Percentiles rank a stretch among this genome's conserved stretches.
Conservation (phyloP, 2,888 invertebrate genomes). For the Abrostola tripartita region DNA sequence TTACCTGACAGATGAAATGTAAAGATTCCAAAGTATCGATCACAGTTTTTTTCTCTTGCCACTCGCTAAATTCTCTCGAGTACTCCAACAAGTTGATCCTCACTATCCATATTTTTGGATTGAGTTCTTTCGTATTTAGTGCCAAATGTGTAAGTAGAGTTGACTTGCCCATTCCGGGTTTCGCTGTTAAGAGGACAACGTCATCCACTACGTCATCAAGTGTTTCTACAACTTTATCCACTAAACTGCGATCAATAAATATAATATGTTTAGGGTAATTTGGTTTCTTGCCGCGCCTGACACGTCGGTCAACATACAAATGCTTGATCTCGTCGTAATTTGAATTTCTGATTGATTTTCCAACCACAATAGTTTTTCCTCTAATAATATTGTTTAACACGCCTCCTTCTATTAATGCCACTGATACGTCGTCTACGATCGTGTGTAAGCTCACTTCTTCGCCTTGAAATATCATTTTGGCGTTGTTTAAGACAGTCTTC, state of each 20-base stretch:
- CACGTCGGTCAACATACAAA: conserved; percentile 36
- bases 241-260: too few relatives aligned
- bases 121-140: conserved; percentile 25
- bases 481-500: conserved; percentile 10
- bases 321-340: conserved; percentile 34
- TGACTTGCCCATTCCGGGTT: conserved; percentile 56
- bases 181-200: conserved; percentile 33
- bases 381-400: conserved; percentile 23
- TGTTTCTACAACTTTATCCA: conserved; percentile 3
- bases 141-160: conserved; percentile 46
- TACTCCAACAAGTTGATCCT: conserved; percentile 38
- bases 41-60: conserved; percentile 11
- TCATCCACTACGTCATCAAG: conserved; percentile 21
- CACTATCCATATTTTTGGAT: conserved; percentile 40
- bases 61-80: conserved; percentile 18
- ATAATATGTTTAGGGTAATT: too few relatives aligned
- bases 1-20: conserved; percentile 16
- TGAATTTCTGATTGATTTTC: conserved; percentile 7
- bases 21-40: conserved; percentile 16
- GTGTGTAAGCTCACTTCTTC: conserved; percentile 14
- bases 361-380: conserved; percentile 23
- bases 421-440: conserved; percentile 17
- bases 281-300: not conserved
- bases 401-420: conserved; percentile 18
- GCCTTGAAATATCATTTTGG: conserved; percentile 30